Percentiles rank a stretch among this genome's conserved stretches.
Evolutionary conservation across 2,888 invertebrate genomes (phyloP).

Genomic region (Zonitis immaculata): DNA sequence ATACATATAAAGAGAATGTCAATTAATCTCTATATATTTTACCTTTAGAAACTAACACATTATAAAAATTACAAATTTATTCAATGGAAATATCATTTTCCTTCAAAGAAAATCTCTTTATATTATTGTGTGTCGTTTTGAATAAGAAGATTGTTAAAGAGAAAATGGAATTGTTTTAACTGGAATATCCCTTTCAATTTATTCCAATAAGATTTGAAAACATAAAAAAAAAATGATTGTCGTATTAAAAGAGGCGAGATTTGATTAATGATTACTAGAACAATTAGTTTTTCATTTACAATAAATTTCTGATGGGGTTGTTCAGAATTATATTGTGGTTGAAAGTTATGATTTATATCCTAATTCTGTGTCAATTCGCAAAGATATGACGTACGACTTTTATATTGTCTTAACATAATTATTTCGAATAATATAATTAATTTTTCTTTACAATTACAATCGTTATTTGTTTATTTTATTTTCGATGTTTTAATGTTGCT

Average conservation of each 20-base stretch:
- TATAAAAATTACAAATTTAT: background rate
- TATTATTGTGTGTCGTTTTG: too few relatives aligned
- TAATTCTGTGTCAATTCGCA: conserved; percentile 15
- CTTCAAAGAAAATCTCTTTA: too few relatives aligned
- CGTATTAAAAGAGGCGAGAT: background rate
- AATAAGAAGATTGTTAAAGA: background rate
- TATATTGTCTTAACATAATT: conserved; percentile 18
- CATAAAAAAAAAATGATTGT: too few relatives aligned
- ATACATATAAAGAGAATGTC: too few relatives aligned
- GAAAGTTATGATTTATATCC: conserved; percentile 18
- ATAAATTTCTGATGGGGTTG: conserved; percentile 14
- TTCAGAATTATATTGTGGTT: conserved; percentile 17
- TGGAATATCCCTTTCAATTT: background rate
- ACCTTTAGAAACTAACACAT: background rate
- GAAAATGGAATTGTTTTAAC: background rate
- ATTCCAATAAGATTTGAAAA: too few relatives aligned
- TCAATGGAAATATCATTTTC: background rate
- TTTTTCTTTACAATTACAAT: background rate
- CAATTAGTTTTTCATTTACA: conserved; percentile 19
- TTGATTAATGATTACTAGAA: conserved; percentile 15
- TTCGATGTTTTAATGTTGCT: background rate
- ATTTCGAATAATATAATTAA: conserved; percentile 18
- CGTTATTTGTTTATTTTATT: background rate
- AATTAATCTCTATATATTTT: background rate
- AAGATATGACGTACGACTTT: conserved; percentile 19